Percentiles rank a stretch among this genome's conserved stretches.
phyloP scores from a whole-genome alignment of 2,797 vertebrate genomes.

The Sciaenops ocellatus region DNA sequence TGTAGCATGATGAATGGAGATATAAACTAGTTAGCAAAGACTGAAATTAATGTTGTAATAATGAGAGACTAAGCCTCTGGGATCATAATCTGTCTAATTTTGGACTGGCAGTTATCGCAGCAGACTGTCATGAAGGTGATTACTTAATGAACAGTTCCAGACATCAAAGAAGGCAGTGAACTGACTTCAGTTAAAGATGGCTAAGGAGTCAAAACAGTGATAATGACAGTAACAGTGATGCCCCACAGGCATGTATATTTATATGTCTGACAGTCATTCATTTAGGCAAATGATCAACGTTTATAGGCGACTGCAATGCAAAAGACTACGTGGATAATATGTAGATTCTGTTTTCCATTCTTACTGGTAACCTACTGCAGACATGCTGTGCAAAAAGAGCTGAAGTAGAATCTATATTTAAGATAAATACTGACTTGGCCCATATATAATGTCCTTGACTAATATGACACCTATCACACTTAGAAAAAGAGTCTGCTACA shows the following conservation, averaged over 20 bases:
- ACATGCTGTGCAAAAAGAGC: constrained; percentile 6
- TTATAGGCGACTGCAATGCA: background rate
- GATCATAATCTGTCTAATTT: constrained; percentile 6
- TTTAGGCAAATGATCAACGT: background rate
- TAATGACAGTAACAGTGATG: constrained; percentile 33
- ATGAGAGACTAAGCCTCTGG: background rate
- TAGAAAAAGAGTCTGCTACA: background rate
- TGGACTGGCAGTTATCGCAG: constrained; percentile 10
- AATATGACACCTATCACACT: background rate
- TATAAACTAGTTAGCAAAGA: background rate
- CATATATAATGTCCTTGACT: background rate
- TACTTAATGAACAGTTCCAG: constrained; percentile 39
- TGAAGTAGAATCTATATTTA: background rate
- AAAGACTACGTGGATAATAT: background rate
- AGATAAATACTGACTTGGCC: background rate
- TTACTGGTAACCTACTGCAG: background rate
- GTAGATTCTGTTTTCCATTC: background rate
- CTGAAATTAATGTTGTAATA: background rate
- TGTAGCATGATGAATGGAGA: constrained; percentile 9
- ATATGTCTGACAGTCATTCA: too few species aligned
- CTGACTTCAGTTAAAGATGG: constrained; percentile 43
- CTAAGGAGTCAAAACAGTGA: constrained; percentile 65
- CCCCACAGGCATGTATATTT: background rate
- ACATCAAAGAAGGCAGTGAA: constrained; percentile 55
- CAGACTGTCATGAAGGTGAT: constrained; percentile 23